Percentiles rank a stretch among this genome's conserved stretches.
Conservation (phyloP, 2,797 vertebrate genomes). For the Psittacula derbiana region DNA sequence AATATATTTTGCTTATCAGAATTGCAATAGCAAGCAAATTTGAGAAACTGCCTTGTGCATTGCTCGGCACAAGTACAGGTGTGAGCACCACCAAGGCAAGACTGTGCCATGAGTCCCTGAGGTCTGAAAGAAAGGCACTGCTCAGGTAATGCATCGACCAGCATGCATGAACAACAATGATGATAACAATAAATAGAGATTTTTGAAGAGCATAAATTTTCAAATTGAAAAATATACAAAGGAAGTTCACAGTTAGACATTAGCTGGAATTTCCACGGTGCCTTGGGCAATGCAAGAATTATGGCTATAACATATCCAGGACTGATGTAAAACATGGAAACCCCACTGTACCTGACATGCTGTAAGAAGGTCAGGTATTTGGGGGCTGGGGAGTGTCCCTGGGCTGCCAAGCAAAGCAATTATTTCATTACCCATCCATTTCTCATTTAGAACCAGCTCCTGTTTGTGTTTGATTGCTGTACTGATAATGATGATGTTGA, state of each 20-base stretch:
- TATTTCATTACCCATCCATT: conserved; percentile 65
- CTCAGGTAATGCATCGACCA: neutral
- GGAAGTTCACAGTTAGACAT: neutral
- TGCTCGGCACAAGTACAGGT: rapidly evolving
- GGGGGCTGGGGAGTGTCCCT: conserved; percentile 51
- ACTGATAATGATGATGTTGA: conserved; percentile 67
- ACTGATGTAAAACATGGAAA: neutral
- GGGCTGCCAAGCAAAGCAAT: conserved; percentile 39
- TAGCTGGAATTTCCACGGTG: neutral
- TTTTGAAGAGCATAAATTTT: neutral
- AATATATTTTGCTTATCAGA: neutral
- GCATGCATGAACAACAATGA: neutral
- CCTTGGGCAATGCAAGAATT: neutral
- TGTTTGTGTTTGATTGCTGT: conserved; percentile 70
- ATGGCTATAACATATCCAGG: neutral
- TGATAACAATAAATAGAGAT: neutral
- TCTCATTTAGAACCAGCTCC: conserved; percentile 64
- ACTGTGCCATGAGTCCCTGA: rapidly evolving
- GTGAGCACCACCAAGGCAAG: rapidly evolving
- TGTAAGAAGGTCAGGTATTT: conserved; percentile 27
- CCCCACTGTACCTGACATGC: neutral
- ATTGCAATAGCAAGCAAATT: too few relatives aligned
- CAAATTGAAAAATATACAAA: neutral
- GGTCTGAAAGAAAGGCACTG: rapidly evolving
- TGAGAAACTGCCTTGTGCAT: rapidly evolving